Percentiles rank a stretch among this genome's conserved stretches.
phyloP scores from a whole-genome alignment of 1,140 invertebrate genomes.

The Agraylea sexmaculata region DNA sequence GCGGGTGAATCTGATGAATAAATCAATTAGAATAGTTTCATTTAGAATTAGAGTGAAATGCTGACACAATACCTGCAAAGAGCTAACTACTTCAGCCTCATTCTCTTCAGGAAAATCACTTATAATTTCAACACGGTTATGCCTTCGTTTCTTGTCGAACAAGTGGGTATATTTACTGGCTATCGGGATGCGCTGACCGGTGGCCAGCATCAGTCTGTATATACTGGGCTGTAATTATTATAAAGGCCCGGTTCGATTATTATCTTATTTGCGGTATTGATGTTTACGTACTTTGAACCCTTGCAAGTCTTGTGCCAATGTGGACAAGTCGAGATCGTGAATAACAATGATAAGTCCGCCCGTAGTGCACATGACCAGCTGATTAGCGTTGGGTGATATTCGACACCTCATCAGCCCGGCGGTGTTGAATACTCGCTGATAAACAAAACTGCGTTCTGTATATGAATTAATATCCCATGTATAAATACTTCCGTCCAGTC shows the following conservation, averaged over 20 bases:
- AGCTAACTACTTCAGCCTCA: slow-evolving; percentile 82
- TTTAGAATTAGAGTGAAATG: not conserved
- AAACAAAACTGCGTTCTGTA: slow-evolving; percentile 63
- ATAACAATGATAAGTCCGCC: slow-evolving; percentile 82
- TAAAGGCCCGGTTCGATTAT: not conserved
- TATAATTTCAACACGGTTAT: slow-evolving; percentile 81
- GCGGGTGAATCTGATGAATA: slow-evolving; percentile 62
- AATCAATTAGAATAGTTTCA: slow-evolving; percentile 8
- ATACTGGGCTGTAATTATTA: slow-evolving; percentile 61
- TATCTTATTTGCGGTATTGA: slow-evolving; percentile 1
- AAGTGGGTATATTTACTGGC: slow-evolving; percentile 67
- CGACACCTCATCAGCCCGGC: slow-evolving; percentile 81
- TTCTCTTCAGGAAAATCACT: slow-evolving; percentile 77
- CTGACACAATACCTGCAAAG: slow-evolving; percentile 49
- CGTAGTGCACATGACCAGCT: slow-evolving; percentile 84
- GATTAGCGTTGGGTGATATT: slow-evolving; percentile 69
- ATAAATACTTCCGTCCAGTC: slow-evolving; percentile 87
- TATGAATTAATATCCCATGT: slow-evolving; percentile 90
- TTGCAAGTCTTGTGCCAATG: slow-evolving; percentile 64
- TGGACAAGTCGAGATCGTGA: slow-evolving; percentile 74
- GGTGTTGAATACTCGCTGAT: slow-evolving; percentile 71
- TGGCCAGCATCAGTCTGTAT: slow-evolving; percentile 80
- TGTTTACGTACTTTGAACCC: slow-evolving; percentile 64
- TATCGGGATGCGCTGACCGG: slow-evolving; percentile 64
- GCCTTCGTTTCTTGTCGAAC: slow-evolving; percentile 58